Conservation (phyloP, 2,888 invertebrate genomes). For the Pandemis cinnamomeana region DNA sequence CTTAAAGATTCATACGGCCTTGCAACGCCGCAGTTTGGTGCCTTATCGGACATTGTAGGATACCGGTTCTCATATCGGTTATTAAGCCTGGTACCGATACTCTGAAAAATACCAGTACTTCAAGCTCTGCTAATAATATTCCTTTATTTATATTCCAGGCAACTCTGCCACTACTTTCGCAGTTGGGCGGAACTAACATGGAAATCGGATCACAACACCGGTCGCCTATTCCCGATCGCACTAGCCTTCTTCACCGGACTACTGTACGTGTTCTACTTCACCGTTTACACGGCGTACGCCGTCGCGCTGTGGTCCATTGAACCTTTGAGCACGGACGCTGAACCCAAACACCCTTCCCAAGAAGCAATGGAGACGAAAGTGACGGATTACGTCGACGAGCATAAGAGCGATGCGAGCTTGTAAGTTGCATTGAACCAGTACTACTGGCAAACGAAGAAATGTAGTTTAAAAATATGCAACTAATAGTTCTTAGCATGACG, state of each 20-base stretch:
- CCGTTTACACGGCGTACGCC: conserved; percentile 56
- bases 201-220: conserved; percentile 50
- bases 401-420: conserved; percentile 49
- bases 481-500: background rate
- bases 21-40: too few species aligned
- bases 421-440: conserved; percentile 31
- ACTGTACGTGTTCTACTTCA: conserved; percentile 63
- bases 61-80: too few species aligned
- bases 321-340: conserved; percentile 60
- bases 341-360: conserved; percentile 45
- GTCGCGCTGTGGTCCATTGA: conserved; percentile 67
- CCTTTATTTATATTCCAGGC: conserved; percentile 49
- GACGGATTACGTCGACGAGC: conserved; percentile 56
- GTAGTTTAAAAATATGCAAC: background rate
- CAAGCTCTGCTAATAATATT: too few species aligned
- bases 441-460: background rate
- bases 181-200: conserved; percentile 67
- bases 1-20: too few species aligned
- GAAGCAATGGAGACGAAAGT: conserved; percentile 50
- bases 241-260: conserved; percentile 58
- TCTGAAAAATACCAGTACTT: too few species aligned
- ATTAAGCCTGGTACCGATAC: too few species aligned
- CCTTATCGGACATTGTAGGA: too few species aligned
- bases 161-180: conserved; percentile 65
- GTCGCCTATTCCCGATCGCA: conserved; percentile 53